phyloP scores from a whole-genome alignment of 1,140 invertebrate genomes.

The Cydia strobilella region DNA sequence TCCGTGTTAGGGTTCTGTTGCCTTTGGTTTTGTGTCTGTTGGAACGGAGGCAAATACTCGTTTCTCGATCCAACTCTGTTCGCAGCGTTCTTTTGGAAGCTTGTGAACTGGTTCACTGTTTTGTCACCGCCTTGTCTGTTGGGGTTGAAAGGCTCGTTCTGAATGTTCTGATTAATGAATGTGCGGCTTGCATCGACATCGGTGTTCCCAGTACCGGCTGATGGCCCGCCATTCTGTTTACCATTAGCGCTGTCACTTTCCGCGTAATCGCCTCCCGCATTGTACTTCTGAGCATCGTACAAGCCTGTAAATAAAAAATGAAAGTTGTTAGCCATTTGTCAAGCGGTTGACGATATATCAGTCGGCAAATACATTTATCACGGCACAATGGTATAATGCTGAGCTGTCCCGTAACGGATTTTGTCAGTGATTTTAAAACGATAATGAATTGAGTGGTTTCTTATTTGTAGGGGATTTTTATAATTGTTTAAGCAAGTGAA shows the following conservation, averaged over 20 bases:
- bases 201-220: slow-evolving; percentile 49
- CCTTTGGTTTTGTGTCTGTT: slow-evolving; percentile 1
- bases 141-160: slow-evolving; percentile 37
- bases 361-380: slow-evolving; percentile 59
- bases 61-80: slow-evolving; percentile 34
- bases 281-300: slow-evolving; percentile 71
- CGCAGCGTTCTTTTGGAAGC: neutral
- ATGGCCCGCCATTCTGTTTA: slow-evolving; percentile 49
- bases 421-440: slow-evolving; percentile 45
- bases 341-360: slow-evolving; percentile 55
- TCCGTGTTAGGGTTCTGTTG: neutral
- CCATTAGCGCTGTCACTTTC: slow-evolving; percentile 49
- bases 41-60: slow-evolving; percentile 33
- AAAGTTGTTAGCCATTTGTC: slow-evolving; percentile 73
- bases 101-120: slow-evolving; percentile 3
- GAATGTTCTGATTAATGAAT: slow-evolving; percentile 58
- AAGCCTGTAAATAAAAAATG: slow-evolving; percentile 77
- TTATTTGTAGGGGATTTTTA: slow-evolving; percentile 28
- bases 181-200: slow-evolving; percentile 45
- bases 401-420: slow-evolving; percentile 44
- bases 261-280: slow-evolving; percentile 64
- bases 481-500: slow-evolving; percentile 11
- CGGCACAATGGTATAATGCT: slow-evolving; percentile 55
- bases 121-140: slow-evolving; percentile 7
- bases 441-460: slow-evolving; percentile 30